Base-by-base conservation (phyloP, 2,888 invertebrate genomes). In the Lucinisca nassula region DNA sequence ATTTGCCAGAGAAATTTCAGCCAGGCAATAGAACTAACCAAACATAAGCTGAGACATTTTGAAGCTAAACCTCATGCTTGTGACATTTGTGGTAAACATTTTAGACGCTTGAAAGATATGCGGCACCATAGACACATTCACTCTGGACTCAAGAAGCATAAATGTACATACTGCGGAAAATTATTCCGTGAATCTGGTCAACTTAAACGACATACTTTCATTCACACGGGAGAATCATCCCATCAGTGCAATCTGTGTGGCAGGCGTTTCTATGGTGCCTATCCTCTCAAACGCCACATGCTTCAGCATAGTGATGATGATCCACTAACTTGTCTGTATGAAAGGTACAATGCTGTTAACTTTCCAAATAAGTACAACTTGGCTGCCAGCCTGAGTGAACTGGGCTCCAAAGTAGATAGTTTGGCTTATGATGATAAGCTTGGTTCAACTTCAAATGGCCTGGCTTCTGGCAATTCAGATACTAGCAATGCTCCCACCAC, bases 1-100 rank as follows among this genome's bases (percentile, higher is more conserved):
- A 78, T 78, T 24, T 80, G 80, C 32, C 51, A 51, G 30, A 35
- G 37, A 0, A 72, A n/a, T 37, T 80, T 73, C 24, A 74, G 21
- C 40, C 32, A 49, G 55, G 27, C 40, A 17, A 17, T 72, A 17
- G 40, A 55, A 17, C 27, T 80, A 35, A 80, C 45, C 4, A 38
- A 55, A 17, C 80, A 80, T 30, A 51, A 61, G 17, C 49, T 76
- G 67, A 45, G 72, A 17, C 37, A 73, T 35, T 61, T 67, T 35
- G 67, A 67, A 67, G 67, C 67, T 12, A 67, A 67, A 21, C 67
- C 67, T 17, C 67, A 67, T 35, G 35, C 17, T 10, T 67, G 67
- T 17, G 67, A 67, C n/a, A 30, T 67, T 21, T 67, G 67, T 67
- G 35, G 35, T 4, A 67, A 67, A 35, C 32, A 32, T 67, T 67